These are phyloP conservation scores for Apodemus speciosus DNA, from an alignment of 2,113 vertebrate genomes.

Conservation along the genomic window DNA sequence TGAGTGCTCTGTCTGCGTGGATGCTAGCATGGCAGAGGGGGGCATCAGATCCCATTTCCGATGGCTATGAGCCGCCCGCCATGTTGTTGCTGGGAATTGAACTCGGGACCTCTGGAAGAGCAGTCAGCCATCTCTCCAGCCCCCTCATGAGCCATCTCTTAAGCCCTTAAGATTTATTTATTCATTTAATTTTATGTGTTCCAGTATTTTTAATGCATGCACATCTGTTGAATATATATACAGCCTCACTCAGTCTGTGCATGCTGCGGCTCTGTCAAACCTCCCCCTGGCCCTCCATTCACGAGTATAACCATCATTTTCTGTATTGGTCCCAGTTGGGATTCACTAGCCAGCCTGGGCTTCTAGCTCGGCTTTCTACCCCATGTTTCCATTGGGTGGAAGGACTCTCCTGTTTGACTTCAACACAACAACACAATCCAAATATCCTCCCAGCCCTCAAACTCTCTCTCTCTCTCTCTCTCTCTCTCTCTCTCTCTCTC, in stretches of 20 bases:
- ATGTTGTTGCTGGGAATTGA: too few relatives aligned
- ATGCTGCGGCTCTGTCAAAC: neutral
- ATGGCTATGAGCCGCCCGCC: too few relatives aligned
- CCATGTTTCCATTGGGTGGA: neutral
- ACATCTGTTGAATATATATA: too few relatives aligned
- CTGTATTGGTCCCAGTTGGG: neutral
- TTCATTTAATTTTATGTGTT: neutral
- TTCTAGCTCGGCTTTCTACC: neutral
- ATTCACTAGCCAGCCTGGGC: neutral
- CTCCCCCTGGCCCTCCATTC: neutral
- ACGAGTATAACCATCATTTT: neutral
- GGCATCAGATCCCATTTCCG: too few relatives aligned
- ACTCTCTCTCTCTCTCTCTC: neutral
- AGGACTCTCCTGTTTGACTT: neutral
- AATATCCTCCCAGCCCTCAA: neutral
- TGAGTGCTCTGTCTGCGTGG: too few relatives aligned
- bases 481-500: too few relatives aligned
- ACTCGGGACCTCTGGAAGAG: too few relatives aligned
- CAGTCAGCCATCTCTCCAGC: too few relatives aligned
- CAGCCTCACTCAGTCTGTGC: too few relatives aligned
- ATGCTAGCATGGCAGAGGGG: too few relatives aligned
- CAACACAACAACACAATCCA: too few relatives aligned
- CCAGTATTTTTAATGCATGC: neutral
- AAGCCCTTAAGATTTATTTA: too few relatives aligned
- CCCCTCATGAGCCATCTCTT: neutral